Percentiles rank a stretch among this genome's conserved stretches.
phyloP scores from a whole-genome alignment of 2,888 invertebrate genomes.

The Macrosoma leucophasiata region DNA sequence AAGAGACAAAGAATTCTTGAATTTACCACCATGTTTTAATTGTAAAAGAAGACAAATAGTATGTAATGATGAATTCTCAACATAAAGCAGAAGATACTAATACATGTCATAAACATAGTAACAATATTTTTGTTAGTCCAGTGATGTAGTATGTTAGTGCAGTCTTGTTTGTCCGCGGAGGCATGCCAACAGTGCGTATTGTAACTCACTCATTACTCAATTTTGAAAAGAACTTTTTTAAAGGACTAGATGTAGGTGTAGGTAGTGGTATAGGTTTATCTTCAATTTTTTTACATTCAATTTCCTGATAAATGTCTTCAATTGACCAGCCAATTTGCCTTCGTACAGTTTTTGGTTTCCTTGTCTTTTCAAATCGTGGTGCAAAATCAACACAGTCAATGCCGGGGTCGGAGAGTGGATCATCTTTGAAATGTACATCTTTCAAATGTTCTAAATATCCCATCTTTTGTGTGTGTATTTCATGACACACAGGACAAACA shows the following conservation, averaged over 20 bases:
- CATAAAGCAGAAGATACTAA: too few relatives aligned
- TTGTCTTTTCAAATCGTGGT: slow-evolving; percentile 55
- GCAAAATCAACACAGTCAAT: slow-evolving; percentile 60
- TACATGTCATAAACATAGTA: too few relatives aligned
- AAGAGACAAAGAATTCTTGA: too few relatives aligned
- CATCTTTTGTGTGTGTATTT: slow-evolving; percentile 56
- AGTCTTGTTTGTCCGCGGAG: slow-evolving; percentile 32
- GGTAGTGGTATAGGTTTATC: slow-evolving; percentile 52
- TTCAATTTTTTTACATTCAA: slow-evolving; percentile 61
- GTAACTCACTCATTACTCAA: slow-evolving; percentile 69
- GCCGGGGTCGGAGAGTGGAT: slow-evolving; percentile 37
- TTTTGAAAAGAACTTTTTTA: slow-evolving; percentile 64
- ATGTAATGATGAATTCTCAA: too few relatives aligned
- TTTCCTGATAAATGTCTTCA: slow-evolving; percentile 70
- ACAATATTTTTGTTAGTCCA: too few relatives aligned
- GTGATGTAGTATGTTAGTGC: slow-evolving; percentile 30
- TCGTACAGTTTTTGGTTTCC: slow-evolving; percentile 55
- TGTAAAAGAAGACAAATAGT: too few relatives aligned
- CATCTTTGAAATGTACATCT: slow-evolving; percentile 42
- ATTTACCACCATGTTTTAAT: too few relatives aligned
- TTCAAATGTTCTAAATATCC: slow-evolving; percentile 58
- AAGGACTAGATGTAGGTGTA: slow-evolving; percentile 59
- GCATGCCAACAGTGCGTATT: slow-evolving; percentile 56
- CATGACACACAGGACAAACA: slow-evolving; percentile 66
- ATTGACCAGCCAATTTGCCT: slow-evolving; percentile 70